These are phyloP conservation scores for Drosophila austrosaltans DNA, from an alignment of 2,888 invertebrate species.

Conservation along the genomic window DNA sequence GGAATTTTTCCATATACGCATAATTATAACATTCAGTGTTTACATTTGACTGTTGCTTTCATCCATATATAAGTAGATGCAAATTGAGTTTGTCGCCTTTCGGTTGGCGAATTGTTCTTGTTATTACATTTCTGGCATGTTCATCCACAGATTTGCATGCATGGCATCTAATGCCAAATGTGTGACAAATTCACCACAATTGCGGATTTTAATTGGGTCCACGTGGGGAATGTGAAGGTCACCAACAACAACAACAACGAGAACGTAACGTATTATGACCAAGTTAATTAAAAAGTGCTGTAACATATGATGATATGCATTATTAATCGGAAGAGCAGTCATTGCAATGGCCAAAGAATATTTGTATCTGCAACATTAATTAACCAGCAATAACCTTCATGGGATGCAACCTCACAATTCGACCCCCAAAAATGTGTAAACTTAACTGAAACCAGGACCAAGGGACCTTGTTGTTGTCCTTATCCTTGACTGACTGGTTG, in stretches of 20 bases:
- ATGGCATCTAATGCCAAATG: constrained; percentile 6
- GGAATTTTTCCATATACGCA: neutral
- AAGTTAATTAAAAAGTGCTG: constrained; percentile 74
- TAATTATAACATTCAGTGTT: constrained; percentile 24
- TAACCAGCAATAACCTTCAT: constrained; percentile 37
- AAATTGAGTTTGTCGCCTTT: constrained; percentile 34
- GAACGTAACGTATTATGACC: neutral
- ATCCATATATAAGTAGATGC: constrained; percentile 11
- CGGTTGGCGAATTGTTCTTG: neutral
- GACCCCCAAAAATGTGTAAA: constrained; percentile 1
- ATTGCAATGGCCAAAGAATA: neutral
- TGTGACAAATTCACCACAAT: constrained; percentile 39
- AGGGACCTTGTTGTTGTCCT: constrained; percentile 40
- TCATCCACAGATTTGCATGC: constrained; percentile 49
- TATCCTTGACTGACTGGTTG: constrained; percentile 37
- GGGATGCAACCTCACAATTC: constrained; percentile 29
- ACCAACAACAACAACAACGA: neutral
- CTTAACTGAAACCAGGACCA: constrained; percentile 3
- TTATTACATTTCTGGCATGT: constrained; percentile 4
- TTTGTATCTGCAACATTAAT: constrained; percentile 50
- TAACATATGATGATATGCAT: constrained; percentile 62
- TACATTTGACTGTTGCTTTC: neutral
- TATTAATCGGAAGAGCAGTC: constrained; percentile 50
- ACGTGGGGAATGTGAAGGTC: constrained; percentile 6
- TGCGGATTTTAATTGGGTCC: constrained; percentile 43